These are phyloP conservation scores for Conus canariensis DNA, from an alignment of 2,888 invertebrate genomes.

Conservation along the genomic window DNA sequence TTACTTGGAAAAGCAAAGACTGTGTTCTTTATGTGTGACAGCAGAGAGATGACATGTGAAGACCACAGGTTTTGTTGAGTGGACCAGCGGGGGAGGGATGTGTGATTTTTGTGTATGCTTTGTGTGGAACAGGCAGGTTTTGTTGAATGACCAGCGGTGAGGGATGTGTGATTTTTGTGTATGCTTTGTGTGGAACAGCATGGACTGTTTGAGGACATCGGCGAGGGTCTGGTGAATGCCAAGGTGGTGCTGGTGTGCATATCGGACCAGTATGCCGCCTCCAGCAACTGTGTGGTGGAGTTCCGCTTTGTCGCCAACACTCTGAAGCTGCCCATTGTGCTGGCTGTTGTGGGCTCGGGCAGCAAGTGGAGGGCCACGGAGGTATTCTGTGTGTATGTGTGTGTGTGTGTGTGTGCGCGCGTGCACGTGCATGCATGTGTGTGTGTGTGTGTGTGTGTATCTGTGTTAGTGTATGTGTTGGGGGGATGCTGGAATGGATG, in stretches of 20 bases:
- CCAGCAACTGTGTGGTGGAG: conserved; percentile 70
- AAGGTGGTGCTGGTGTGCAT: conserved; percentile 72
- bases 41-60: too few relatives aligned
- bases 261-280: conserved; percentile 72
- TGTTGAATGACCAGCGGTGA: too few relatives aligned
- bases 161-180: too few relatives aligned
- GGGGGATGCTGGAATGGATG: neutral
- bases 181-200: conserved; percentile 53
- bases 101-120: too few relatives aligned
- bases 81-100: too few relatives aligned
- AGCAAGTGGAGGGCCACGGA: conserved; percentile 69
- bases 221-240: conserved; percentile 69
- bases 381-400: conserved; percentile 49
- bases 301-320: conserved; percentile 72
- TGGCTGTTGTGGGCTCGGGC: conserved; percentile 73
- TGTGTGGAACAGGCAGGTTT: conserved; percentile 53
- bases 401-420: conserved; percentile 3
- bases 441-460: neutral
- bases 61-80: too few relatives aligned
- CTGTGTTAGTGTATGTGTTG: neutral
- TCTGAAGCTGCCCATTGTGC: conserved; percentile 69
- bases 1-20: too few relatives aligned
- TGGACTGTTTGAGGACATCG: conserved; percentile 74
- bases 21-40: too few relatives aligned
- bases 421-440: neutral